Conservation (phyloP, 1,140 invertebrate genomes). For the Brachionus asplanchnoidis region DNA sequence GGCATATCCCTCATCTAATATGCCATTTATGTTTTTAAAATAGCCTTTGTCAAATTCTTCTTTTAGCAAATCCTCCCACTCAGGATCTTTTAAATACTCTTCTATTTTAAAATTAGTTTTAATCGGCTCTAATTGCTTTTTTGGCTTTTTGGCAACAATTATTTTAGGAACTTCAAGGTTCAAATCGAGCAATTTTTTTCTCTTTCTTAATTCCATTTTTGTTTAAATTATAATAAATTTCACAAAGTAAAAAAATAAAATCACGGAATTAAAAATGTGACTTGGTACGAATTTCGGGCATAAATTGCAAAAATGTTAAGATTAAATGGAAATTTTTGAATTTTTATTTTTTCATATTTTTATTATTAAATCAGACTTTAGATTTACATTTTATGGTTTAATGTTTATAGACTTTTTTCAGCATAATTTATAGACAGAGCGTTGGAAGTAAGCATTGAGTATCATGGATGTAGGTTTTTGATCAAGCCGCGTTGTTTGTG, state of each 20-base stretch:
- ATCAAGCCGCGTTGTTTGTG: background rate
- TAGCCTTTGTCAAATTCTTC: constrained; percentile 22
- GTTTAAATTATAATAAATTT: background rate
- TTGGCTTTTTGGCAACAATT: background rate
- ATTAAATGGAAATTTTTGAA: background rate
- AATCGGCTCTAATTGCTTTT: background rate
- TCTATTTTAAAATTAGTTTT: background rate
- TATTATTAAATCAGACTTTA: background rate
- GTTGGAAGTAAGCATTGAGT: background rate
- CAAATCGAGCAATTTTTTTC: background rate
- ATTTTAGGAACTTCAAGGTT: background rate
- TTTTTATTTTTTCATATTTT: background rate
- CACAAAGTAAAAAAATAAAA: background rate
- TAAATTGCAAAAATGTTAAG: background rate
- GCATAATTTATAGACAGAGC: constrained; percentile 4
- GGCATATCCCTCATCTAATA: background rate
- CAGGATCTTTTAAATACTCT: background rate
- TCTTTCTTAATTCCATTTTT: background rate
- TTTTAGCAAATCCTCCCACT: background rate
- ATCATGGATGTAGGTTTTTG: background rate
- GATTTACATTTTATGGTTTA: background rate
- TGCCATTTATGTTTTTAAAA: constrained; percentile 14
- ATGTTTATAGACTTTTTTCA: background rate
- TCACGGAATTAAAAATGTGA: background rate
- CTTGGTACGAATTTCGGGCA: background rate